These are phyloP conservation scores for Drosophila mojavensis DNA, from an alignment of 1,140 invertebrate genomes.

Conservation along the genomic window DNA sequence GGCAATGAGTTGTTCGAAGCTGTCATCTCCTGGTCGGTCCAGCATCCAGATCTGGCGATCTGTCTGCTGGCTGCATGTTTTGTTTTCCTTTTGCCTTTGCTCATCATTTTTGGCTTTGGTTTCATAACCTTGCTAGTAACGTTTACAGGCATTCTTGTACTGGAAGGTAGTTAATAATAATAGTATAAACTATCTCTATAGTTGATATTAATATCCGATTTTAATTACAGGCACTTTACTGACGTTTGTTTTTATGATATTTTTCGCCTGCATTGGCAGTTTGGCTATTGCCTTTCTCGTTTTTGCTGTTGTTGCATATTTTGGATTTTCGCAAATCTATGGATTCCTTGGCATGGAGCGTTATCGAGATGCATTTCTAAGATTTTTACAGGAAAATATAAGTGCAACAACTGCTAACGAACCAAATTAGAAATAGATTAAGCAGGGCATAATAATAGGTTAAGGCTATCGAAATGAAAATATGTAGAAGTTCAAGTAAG, in stretches of 20 bases:
- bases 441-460: background rate
- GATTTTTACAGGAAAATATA: conserved; percentile 30
- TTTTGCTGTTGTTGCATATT: conserved; percentile 64
- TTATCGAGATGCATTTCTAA: conserved; percentile 23
- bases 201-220: background rate
- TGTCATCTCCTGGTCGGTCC: conserved; percentile 50
- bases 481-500: conserved; percentile 16
- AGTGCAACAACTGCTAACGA: background rate
- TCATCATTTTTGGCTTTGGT: conserved; percentile 72
- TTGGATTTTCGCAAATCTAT: conserved; percentile 68
- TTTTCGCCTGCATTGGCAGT: conserved; percentile 68
- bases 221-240: conserved; percentile 65
- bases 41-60: conserved; percentile 71
- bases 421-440: conserved; percentile 4
- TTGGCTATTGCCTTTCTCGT: conserved; percentile 56
- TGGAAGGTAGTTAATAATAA: conserved; percentile 64
- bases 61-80: conserved; percentile 58
- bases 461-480: background rate
- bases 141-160: conserved; percentile 73
- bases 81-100: conserved; percentile 65
- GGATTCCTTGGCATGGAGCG: conserved; percentile 49
- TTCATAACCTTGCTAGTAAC: conserved; percentile 73
- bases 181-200: background rate
- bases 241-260: conserved; percentile 67
- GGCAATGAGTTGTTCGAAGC: conserved; percentile 69